Base-by-base conservation (phyloP, 2,113 vertebrate species). In the Megaceryle torquata region DNA sequence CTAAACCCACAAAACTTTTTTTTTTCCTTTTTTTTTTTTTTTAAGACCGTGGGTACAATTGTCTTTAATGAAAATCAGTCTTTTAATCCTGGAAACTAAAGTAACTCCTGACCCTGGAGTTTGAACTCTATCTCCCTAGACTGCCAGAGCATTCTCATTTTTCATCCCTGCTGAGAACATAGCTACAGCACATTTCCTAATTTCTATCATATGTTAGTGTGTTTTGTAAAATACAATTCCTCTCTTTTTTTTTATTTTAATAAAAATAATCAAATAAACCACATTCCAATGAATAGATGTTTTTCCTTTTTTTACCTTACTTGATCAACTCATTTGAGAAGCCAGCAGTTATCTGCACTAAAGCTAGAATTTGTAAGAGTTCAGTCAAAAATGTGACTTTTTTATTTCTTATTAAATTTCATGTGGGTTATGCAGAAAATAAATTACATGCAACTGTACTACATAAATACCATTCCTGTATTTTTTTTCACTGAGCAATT, bases 381-480 rank as follows among this genome's bases (percentile, higher is more conserved):
- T 97, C 89, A 93, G 96, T 96, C 94, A 97, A 94, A 95, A 97
- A 97, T 93, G 85, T 95, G 88, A 84, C 71, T 95, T 96, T 96
- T 96, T 95, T 96, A 86, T 95, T 84, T 92, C 94, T 94, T 97
- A 91, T 97, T 97, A 97, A 96, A 97, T 97, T 97, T 97, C 97
- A 97, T 95, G 85, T 91, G 93, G 93, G 91, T 96, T 96, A 95
- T 93, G 94, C 89, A 96, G 91, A 97, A 97, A 96, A 96, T 96
- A 97, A 97, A 97, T 96, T 95, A n/a, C 86, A 95, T 77, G 82
- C 91, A 94, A 91, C 91, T 87, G n/a, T 64, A 91, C 86, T 86
- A 86, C 69, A 82, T 96, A 96, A 92, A 69, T 88, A 95, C 88
- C 74, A 79, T 72, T 93, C 65, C 95, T 89, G 57, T 82, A 65